Evolutionary conservation across 2,797 vertebrate genomes (phyloP).

Genomic region (Schizothorax lantsangensis): DNA sequence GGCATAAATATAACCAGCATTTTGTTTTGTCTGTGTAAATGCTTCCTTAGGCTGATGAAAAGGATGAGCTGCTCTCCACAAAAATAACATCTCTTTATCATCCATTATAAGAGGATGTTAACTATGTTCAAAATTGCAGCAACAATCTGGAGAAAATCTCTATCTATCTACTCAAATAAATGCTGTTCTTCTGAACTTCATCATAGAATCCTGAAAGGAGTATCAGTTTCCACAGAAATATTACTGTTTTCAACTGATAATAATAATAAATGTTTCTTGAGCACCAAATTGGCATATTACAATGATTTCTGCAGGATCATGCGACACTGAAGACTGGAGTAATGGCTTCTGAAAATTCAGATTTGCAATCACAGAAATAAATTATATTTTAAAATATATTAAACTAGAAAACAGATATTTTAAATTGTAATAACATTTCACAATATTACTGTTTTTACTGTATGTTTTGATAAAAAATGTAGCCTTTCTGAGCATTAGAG

Average conservation of each 20-base stretch:
- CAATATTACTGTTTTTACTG: no score
- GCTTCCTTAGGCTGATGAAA: background rate
- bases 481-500: no score
- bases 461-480: no score
- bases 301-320: background rate
- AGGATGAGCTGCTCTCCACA: background rate
- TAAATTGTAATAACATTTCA: background rate
- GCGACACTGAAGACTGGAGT: background rate
- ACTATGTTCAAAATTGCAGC: no score
- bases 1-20: background rate
- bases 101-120: background rate
- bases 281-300: background rate
- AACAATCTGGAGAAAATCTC: no score
- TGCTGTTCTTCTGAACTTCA: no score
- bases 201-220: no score
- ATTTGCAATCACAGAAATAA: background rate
- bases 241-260: background rate
- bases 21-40: background rate
- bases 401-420: background rate
- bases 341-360: background rate
- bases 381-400: background rate
- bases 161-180: no score
- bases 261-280: background rate
- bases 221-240: background rate
- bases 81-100: background rate